These are phyloP conservation scores for Laticauda colubrina DNA, from an alignment of 2,113 vertebrate genomes.

Conservation along the genomic window DNA sequence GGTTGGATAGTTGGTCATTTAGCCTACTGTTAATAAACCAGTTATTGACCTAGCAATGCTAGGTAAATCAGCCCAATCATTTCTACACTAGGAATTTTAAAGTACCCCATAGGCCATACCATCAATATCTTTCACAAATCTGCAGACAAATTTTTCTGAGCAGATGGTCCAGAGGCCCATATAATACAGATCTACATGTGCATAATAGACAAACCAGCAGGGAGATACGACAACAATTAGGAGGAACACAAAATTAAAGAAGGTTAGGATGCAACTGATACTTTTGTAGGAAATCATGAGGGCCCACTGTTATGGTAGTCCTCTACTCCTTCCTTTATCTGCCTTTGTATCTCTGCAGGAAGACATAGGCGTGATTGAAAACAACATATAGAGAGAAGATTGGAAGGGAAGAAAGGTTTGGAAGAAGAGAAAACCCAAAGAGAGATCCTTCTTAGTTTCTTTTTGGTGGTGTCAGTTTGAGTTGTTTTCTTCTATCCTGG, in stretches of 20 bases:
- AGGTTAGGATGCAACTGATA: background rate
- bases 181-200: background rate
- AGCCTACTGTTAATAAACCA: too few species aligned
- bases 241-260: background rate
- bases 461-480: background rate
- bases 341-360: background rate
- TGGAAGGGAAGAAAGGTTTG: background rate
- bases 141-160: background rate
- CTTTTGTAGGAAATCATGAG: background rate
- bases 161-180: conserved; percentile 4
- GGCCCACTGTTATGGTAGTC: too few species aligned
- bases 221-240: background rate
- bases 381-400: background rate
- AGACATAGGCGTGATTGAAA: background rate
- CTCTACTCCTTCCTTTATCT: background rate
- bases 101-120: background rate
- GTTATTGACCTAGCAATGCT: too few species aligned
- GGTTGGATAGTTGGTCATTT: too few species aligned
- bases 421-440: background rate
- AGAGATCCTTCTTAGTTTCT: too few species aligned
- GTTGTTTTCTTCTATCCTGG: background rate
- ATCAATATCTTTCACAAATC: background rate
- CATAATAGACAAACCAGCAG: background rate
- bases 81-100: background rate
- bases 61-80: too few species aligned